Base-by-base conservation (phyloP, 2,797 vertebrate species). In the Chrosomus eos region DNA sequence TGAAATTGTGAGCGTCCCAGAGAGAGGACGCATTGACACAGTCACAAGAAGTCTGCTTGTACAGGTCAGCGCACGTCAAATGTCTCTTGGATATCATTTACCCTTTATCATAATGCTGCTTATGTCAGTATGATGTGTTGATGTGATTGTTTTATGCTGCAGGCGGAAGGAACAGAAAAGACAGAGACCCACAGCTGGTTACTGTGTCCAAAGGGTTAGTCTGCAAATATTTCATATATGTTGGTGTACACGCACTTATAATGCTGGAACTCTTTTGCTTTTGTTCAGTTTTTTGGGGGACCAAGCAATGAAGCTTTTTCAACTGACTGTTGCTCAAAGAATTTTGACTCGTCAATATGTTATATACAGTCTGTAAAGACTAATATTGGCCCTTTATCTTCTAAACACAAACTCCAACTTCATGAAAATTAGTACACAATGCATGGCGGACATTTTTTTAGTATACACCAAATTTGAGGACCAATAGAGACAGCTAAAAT, bases 201-300 rank as follows among this genome's bases (percentile, higher is more conserved):
- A 84, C 70, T 95, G 33, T 95, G 94, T 51, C 94, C 94, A 2
- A 89, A 93, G 85, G 94, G 95, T 95, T 66, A 86, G 90, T 85
- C 18, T 40, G 8, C 33, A 40, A 40, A 40, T 40, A 40, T 40
- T 40, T 40, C 38, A 55, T n/a, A 23, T 58, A n/a, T 23, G 64
- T 64, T 18, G 13, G n/a, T 26, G n/a, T 8, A 48, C 1, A 73
- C n/a, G 67, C 10, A 40, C 10, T 1, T 1, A 70, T n/a, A n/a
- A 70, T 40, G 21, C 0, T 36, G 4, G 18, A 38, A 68, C 21
- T 4, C 8, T 38, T 38, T 68, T 21, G 66, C 36, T 70, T 70
- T 10, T 40, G 36, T 70, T 70, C 2, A 68, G n/a, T 9, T 68
- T 40, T 40, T 40, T 2, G 9, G 40, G 40, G 40, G 9, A 40